Evolutionary conservation across 2,888 invertebrate genomes (phyloP).

Genomic region (Agrotis segetum): DNA sequence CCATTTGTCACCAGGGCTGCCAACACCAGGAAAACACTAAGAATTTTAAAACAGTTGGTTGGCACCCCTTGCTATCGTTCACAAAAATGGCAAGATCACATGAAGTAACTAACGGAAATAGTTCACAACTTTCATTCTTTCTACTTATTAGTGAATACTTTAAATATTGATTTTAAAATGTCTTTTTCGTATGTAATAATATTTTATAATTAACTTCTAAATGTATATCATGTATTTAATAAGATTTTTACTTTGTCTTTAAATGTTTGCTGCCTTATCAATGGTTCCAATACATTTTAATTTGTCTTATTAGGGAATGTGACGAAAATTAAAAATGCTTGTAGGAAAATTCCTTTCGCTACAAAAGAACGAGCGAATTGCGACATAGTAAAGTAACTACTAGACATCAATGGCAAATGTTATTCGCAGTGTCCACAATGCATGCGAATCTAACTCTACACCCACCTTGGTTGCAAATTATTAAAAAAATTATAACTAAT

Average conservation of each 20-base stretch:
- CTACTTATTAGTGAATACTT: slow-evolving; percentile 21
- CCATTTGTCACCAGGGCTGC: slow-evolving; percentile 28
- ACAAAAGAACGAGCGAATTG: slow-evolving; percentile 16
- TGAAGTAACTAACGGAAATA: slow-evolving; percentile 38
- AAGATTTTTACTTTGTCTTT: slow-evolving; percentile 33
- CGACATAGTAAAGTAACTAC: slow-evolving; percentile 43
- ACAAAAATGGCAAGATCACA: slow-evolving; percentile 60
- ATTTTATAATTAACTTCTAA: slow-evolving; percentile 13
- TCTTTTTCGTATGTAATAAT: slow-evolving; percentile 15
- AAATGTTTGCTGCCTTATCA: slow-evolving; percentile 27
- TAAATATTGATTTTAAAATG: slow-evolving; percentile 9
- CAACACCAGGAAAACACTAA: slow-evolving; percentile 4
- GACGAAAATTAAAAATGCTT: slow-evolving; percentile 33
- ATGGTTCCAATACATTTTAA: too few species aligned
- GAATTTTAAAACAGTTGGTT: slow-evolving; percentile 14
- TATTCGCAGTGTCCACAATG: slow-evolving; percentile 48
- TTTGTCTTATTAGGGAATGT: slow-evolving; percentile 28
- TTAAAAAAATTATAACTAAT: slow-evolving; percentile 81
- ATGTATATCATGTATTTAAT: slow-evolving; percentile 6
- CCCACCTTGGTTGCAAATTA: slow-evolving; percentile 72
- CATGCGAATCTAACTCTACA: slow-evolving; percentile 65
- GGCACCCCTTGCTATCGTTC: slow-evolving; percentile 15
- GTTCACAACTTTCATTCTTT: slow-evolving; percentile 25
- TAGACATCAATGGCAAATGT: slow-evolving; percentile 69
- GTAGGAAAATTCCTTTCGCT: slow-evolving; percentile 27